These are phyloP conservation scores for Argopecten irradians DNA, from an alignment of 1,140 invertebrate genomes.

Conservation along the genomic window DNA sequence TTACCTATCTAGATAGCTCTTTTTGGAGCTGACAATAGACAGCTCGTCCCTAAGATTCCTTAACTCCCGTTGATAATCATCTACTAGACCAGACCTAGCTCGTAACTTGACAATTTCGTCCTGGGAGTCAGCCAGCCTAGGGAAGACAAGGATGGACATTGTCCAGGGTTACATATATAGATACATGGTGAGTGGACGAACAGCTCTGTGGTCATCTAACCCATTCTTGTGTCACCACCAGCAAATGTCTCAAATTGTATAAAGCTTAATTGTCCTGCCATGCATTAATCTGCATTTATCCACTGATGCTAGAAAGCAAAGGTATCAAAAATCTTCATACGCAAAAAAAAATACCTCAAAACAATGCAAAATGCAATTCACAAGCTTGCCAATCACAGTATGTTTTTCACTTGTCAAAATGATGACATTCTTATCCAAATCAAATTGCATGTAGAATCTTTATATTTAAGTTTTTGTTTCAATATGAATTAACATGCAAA, in stretches of 20 bases:
- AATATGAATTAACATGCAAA: background rate
- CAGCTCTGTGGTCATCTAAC: background rate
- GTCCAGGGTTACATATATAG: background rate
- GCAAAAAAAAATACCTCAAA: background rate
- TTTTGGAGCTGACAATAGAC: conserved; percentile 64
- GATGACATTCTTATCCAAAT: background rate
- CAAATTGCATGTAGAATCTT: background rate
- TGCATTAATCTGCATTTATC: background rate
- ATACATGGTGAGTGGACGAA: background rate
- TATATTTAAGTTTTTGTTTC: background rate
- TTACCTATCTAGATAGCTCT: conserved; percentile 62
- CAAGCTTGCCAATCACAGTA: background rate
- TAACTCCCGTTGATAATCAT: conserved; percentile 73
- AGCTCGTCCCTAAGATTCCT: conserved; percentile 74
- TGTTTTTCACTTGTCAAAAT: background rate
- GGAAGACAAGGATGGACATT: conserved; percentile 46
- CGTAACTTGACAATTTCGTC: conserved; percentile 71
- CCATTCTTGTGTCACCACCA: conserved; percentile 6
- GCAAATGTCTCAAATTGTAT: background rate
- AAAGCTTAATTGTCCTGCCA: background rate
- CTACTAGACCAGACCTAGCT: conserved; percentile 67
- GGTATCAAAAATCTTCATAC: background rate
- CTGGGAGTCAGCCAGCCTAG: conserved; percentile 70
- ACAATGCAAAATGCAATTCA: background rate
- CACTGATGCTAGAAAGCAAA: background rate